Evolutionary conservation across 1,140 invertebrate species (phyloP), one percentile per base, ranked within the genome.

Genomic region (Subanguina moxae): DNA sequence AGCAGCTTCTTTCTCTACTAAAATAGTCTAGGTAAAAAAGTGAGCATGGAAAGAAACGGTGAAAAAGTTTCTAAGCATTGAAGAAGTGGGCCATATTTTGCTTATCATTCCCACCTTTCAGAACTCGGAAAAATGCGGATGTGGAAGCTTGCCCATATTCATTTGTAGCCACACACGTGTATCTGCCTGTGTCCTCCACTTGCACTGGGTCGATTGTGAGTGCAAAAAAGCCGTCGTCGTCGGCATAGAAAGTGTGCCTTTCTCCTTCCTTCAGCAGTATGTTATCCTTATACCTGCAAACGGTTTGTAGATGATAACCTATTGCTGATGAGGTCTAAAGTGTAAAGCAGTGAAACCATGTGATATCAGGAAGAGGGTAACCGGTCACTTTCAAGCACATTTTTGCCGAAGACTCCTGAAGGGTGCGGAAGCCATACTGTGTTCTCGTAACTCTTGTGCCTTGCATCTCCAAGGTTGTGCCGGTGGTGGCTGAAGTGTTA

Each of bases 381-480:
- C 94, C 94, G 81, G 90, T 90, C 68, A 94, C 90, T 80, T 90
- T 88, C 21, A 91, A 86, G 77, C 97, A 94, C 71, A 98, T 84
- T 88, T 96, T 95, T n/a, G 93, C 94, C 9, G 92, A 92, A 0
- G 89, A 90, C 57, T 91, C 92, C 57, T 87, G 64, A 87, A 89
- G 9, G 90, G 90, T 78, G 91, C 89, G 43, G 89, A 87, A 81
- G 91, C 91, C 57, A 89, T 88, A 82, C 63, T 82, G 80, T 13
- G 80, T 82, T 65, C 82, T 67, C 19, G 80, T 82, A 0, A 82
- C 79, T 23, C 79, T 72, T 13, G 80, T 82, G 61, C 80, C 80
- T 67, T 82, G 80, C 80, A 82, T 82, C 65, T 82, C 80, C 15
- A 82, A 72, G 13, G 80, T 82, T 17, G 80, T 82, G 45, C 80